phyloP scores from a whole-genome alignment of 2,797 vertebrate genomes.

The Enteromius thamalakanensis region DNA sequence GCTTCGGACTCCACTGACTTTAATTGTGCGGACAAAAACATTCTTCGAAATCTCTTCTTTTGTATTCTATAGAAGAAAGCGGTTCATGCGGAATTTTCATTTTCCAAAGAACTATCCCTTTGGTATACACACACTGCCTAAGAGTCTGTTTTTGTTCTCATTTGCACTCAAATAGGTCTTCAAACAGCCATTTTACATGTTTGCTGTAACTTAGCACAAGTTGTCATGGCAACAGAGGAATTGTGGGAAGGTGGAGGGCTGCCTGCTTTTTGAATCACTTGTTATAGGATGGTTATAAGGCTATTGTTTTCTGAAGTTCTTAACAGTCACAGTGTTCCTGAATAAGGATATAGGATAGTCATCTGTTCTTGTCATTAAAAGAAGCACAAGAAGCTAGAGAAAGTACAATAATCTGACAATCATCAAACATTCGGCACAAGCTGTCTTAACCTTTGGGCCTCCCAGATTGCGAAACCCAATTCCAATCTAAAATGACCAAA shows the following conservation, averaged over 20 bases:
- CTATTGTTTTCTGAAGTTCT: conserved; percentile 2
- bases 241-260: conserved; percentile 24
- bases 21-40: not conserved
- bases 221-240: conserved; percentile 39
- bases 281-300: not conserved
- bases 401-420: conserved; percentile 48
- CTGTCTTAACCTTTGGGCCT: conserved; percentile 13
- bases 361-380: not conserved
- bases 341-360: not conserved
- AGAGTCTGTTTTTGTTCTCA: conserved; percentile 55
- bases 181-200: conserved; percentile 13
- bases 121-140: conserved; percentile 38
- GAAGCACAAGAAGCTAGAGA: conserved; percentile 47
- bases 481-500: conserved; percentile 20
- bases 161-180: conserved; percentile 49
- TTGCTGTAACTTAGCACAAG: conserved; percentile 31
- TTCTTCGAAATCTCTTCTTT: not conserved
- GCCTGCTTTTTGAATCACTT: not conserved
- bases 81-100: not conserved
- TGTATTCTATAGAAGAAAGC: conserved; percentile 13
- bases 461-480: conserved; percentile 15
- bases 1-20: not conserved
- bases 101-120: conserved; percentile 1
- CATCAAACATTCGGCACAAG: conserved; percentile 41
- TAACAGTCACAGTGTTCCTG: conserved; percentile 6